Percentiles rank a stretch among this genome's conserved stretches.
phyloP scores from a whole-genome alignment of 2,797 vertebrate genomes.

The Pangasius macronema region DNA sequence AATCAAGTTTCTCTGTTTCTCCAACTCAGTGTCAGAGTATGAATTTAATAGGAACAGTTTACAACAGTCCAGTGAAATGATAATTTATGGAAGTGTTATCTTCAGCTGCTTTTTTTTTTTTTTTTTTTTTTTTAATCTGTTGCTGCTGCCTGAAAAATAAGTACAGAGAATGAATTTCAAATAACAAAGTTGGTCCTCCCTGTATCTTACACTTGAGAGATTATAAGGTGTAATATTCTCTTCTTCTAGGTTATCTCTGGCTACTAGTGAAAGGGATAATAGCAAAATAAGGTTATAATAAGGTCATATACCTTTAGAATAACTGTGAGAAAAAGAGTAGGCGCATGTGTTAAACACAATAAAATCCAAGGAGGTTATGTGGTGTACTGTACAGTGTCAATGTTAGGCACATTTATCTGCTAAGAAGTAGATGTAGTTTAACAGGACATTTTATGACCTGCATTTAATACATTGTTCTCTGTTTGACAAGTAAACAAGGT shows the following conservation, averaged over 20 bases:
- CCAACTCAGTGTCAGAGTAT: constrained; percentile 49
- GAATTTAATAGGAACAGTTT: constrained; percentile 2
- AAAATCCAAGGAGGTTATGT: neutral
- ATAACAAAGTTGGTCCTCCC: neutral
- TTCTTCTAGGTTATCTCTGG: neutral
- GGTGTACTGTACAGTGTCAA: neutral
- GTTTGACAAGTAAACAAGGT: neutral
- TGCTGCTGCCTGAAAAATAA: constrained; percentile 1
- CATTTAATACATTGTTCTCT: neutral
- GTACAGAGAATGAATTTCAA: neutral
- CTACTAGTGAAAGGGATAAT: neutral
- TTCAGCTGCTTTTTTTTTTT: neutral
- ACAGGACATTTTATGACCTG: neutral
- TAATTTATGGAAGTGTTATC: constrained; percentile 18
- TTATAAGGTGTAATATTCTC: neutral
- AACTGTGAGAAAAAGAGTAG: neutral
- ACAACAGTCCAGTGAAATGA: constrained; percentile 5
- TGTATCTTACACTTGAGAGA: neutral
- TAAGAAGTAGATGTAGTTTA: neutral
- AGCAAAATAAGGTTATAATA: neutral
- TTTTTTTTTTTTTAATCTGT: neutral
- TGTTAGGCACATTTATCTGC: neutral
- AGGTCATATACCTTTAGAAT: neutral
- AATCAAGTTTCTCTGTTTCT: constrained; percentile 53
- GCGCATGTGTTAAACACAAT: neutral